Evolutionary conservation across 2,888 invertebrate species (phyloP).

Genomic region (Oxycera nigricornis): DNA sequence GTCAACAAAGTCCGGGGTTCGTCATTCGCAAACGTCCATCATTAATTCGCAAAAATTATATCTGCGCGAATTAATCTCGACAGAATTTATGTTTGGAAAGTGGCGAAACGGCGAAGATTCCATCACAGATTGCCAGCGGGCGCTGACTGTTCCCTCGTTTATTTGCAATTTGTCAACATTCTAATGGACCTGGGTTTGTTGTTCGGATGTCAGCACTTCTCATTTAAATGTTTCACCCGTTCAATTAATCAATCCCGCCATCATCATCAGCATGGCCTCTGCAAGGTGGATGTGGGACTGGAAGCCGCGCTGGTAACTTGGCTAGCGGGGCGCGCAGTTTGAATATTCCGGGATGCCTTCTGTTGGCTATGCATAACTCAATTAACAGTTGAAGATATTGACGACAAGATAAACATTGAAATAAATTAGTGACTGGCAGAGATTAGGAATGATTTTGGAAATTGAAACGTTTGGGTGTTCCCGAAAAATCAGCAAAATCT

Average conservation of each 20-base stretch:
- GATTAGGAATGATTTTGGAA: background rate
- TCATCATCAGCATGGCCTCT: background rate
- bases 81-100: background rate
- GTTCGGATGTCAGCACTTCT: conserved; percentile 5
- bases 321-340: background rate
- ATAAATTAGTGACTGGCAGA: background rate
- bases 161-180: conserved; percentile 17
- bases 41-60: conserved; percentile 1
- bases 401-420: background rate
- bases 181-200: background rate
- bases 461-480: too few relatives aligned
- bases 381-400: background rate
- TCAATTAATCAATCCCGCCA: background rate
- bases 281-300: background rate
- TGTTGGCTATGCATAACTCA: conserved; percentile 16
- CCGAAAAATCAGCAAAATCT: too few relatives aligned
- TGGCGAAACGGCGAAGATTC: background rate
- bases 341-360: background rate
- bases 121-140: conserved; percentile 6
- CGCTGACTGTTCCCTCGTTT: background rate
- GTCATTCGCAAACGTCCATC: background rate
- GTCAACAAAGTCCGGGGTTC: background rate
- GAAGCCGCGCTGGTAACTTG: background rate
- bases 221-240: conserved; percentile 5
- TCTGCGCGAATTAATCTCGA: background rate